phyloP scores from a whole-genome alignment of 2,113 vertebrate species.

The Setophaga kirtlandii region DNA sequence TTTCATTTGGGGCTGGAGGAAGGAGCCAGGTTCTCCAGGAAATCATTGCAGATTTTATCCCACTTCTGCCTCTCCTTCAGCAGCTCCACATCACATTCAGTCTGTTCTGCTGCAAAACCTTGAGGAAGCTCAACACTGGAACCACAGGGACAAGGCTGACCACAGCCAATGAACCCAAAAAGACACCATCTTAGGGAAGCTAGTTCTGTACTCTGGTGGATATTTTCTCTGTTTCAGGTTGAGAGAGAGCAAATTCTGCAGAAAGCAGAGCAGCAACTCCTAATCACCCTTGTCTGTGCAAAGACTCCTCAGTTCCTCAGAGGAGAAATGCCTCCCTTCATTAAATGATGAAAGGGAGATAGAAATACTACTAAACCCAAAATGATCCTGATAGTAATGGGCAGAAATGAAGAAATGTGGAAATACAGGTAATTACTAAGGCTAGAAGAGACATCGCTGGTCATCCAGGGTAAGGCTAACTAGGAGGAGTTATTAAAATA shows the following conservation, averaged over 20 bases:
- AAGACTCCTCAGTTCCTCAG: neutral
- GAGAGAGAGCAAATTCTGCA: neutral
- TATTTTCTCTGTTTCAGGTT: neutral
- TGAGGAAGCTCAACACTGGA: neutral
- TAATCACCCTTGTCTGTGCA: neutral
- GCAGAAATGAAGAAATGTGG: neutral
- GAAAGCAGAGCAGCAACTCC: neutral
- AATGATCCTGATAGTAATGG: neutral
- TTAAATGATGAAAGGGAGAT: neutral
- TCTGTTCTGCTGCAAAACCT: neutral
- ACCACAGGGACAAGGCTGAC: neutral
- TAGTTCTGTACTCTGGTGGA: neutral
- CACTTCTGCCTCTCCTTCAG: neutral
- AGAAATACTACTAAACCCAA: neutral
- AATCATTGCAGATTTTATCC: neutral
- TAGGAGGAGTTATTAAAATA: neutral
- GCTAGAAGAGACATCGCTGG: neutral
- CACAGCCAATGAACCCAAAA: neutral
- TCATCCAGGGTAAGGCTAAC: neutral
- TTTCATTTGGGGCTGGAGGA: neutral
- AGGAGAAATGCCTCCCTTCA: neutral
- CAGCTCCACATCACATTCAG: fast-evolving
- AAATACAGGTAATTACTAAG: neutral
- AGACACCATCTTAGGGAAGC: neutral
- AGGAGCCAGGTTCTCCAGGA: neutral